Base-by-base conservation (phyloP, 2,797 vertebrate species). In the Siniperca undulata region DNA sequence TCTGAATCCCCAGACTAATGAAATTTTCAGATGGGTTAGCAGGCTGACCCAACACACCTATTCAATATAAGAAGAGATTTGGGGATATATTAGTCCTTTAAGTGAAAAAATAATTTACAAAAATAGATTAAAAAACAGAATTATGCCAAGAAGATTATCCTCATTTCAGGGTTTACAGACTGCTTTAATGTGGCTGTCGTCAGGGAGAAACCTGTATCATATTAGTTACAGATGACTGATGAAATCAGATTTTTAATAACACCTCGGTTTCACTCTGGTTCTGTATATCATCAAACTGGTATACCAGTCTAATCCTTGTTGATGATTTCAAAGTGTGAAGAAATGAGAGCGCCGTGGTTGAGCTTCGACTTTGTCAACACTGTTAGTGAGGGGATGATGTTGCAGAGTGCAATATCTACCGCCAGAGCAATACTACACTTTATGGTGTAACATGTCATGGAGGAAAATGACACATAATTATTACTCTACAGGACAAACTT, bases 261-360 rank as follows among this genome's bases (percentile, higher is more conserved):
- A 69, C 48, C 70, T 86, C 56, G 42, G 70, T 20, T 44, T 65
- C 52, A 65, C 72, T 84, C 38, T 11, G 56, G 42, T 84, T 79
- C 55, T n/a, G 75, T 61, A 0, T 68, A 74, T 82, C 81, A 78
- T 79, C 83, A 76, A 8, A 56, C 55, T 56, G 62, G 65, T 61
- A 19, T 38, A 76, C 19, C 17, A 48, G 68, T 69, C 79, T 88
- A 89, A 89, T 90, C 86, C 85, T 80, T n/a, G 10, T 44, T 42
- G 27, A 76, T 86, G 76, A 89, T 83, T 92, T 91, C 64, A 88
- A 76, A 77, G 86, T 81, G 86, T 81, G 76, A 85, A 87, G 74
- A 85, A 89, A 83, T 59, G 61, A 81, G 81, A 78, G 81, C 5
- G n/a, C 53, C 27, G 75, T 40, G 71, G 34, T 50, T 83, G 52